A percentile compares a stretch with the other conserved stretches of the same genome.
phyloP scores from a whole-genome alignment of 2,888 invertebrate genomes.

The Troilus luridus region DNA sequence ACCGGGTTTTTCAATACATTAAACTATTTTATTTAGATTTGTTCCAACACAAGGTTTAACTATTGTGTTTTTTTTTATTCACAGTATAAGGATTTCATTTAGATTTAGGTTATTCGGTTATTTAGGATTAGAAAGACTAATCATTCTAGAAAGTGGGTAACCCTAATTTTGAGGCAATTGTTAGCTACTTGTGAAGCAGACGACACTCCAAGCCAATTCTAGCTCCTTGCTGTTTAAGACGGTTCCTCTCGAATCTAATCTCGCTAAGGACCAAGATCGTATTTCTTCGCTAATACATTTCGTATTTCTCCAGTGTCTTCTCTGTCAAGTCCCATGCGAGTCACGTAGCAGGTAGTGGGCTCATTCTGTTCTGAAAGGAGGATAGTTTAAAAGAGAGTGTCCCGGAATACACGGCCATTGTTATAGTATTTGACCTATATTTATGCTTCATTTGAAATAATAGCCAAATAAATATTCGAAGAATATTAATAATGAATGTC shows the following conservation, averaged over 20 bases:
- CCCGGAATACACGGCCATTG: not conserved
- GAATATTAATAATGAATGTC: too few relatives aligned
- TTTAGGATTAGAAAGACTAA: too few relatives aligned
- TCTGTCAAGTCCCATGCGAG: not conserved
- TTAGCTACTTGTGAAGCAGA: constrained; percentile 2
- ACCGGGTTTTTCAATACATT: too few relatives aligned
- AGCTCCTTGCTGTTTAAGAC: not conserved
- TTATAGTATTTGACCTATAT: not conserved
- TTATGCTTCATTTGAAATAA: not conserved
- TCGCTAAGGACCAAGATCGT: not conserved
- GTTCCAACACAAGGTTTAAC: too few relatives aligned
- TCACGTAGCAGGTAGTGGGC: not conserved
- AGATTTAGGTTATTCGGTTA: too few relatives aligned
- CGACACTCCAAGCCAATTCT: not conserved
- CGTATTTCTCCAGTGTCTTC: not conserved
- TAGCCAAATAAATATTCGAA: too few relatives aligned
- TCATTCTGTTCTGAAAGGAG: not conserved
- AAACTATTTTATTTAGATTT: too few relatives aligned
- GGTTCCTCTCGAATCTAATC: not conserved
- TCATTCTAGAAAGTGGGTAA: not conserved
- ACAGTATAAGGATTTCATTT: too few relatives aligned
- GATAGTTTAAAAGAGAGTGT: not conserved
- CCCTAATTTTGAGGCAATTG: not conserved
- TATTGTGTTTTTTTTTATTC: too few relatives aligned
- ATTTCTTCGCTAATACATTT: not conserved